phyloP scores from a whole-genome alignment of 1,140 invertebrate genomes.

The Diabrotica virgifera region DNA sequence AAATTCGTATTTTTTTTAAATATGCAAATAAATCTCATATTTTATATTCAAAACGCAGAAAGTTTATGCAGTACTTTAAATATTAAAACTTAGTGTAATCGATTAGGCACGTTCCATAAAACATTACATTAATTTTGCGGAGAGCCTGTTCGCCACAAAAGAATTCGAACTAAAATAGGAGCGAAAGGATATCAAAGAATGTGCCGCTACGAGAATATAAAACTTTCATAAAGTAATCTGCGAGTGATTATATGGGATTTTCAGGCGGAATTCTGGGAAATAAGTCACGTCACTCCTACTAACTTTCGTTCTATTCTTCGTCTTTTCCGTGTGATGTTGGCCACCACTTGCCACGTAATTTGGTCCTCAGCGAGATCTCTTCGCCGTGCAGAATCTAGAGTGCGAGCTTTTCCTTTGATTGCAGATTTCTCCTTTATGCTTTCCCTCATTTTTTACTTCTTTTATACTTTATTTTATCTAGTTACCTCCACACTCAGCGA shows the following conservation, averaged over 20 bases:
- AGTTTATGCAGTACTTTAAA: too few relatives aligned
- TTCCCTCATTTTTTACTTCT: slow-evolving; percentile 5
- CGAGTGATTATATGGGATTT: not conserved
- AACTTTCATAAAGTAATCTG: slow-evolving; percentile 11
- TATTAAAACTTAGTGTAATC: too few relatives aligned
- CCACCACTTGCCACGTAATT: slow-evolving; percentile 18
- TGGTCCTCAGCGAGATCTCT: slow-evolving; percentile 7
- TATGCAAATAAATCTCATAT: too few relatives aligned
- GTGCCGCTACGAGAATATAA: not conserved
- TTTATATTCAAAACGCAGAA: too few relatives aligned
- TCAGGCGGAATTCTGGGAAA: slow-evolving; percentile 6
- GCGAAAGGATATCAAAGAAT: not conserved
- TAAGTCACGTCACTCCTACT: slow-evolving; percentile 10
- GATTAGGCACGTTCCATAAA: too few relatives aligned
- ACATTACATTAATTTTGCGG: too few relatives aligned
- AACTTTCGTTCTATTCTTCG: slow-evolving; percentile 7
- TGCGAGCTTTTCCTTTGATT: slow-evolving; percentile 10
- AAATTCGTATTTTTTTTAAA: too few relatives aligned
- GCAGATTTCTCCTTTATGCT: slow-evolving; percentile 10
- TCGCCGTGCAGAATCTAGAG: slow-evolving; percentile 3
- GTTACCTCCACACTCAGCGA: slow-evolving; percentile 5
- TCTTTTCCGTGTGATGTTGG: slow-evolving; percentile 12
- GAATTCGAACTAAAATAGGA: slow-evolving; percentile 2
- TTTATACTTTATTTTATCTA: slow-evolving; percentile 11
- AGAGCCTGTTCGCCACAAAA: not conserved